Evolutionary conservation across 2,888 invertebrate genomes (phyloP).

Genomic region (Acleris holmiana): DNA sequence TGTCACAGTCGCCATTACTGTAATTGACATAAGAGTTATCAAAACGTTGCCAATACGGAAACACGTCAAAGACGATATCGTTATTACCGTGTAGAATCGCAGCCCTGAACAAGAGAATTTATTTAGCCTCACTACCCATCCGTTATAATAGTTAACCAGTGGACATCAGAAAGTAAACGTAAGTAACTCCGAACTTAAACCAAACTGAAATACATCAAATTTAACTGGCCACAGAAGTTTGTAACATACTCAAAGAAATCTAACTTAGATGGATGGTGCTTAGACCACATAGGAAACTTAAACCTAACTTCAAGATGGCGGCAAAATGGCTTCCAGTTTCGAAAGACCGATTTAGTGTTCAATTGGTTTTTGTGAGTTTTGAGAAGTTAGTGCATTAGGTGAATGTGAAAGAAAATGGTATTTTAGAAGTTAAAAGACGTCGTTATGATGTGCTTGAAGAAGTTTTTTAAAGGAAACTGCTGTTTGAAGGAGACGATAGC

Average conservation of each 20-base stretch:
- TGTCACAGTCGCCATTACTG: too few relatives aligned
- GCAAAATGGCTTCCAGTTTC: conserved; percentile 28
- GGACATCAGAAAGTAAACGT: not conserved
- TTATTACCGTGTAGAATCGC: too few relatives aligned
- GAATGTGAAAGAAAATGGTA: conserved; percentile 29
- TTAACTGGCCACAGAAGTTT: conserved; percentile 40
- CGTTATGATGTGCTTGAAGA: conserved; percentile 19
- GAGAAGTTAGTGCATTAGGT: conserved; percentile 25
- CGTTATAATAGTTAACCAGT: too few relatives aligned
- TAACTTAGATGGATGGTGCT: conserved; percentile 35
- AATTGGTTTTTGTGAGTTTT: conserved; percentile 14
- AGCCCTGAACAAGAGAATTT: too few relatives aligned
- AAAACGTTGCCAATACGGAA: too few relatives aligned
- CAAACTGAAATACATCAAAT: conserved; percentile 31
- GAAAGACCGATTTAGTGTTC: conserved; percentile 34
- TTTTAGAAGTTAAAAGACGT: conserved; percentile 16
- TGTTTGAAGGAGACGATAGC: not conserved
- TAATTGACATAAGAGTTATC: too few relatives aligned
- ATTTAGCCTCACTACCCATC: too few relatives aligned
- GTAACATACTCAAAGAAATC: conserved; percentile 53
- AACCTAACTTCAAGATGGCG: conserved; percentile 21
- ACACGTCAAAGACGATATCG: too few relatives aligned
- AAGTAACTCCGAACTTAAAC: conserved; percentile 41
- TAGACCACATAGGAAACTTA: conserved; percentile 28
- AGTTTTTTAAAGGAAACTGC: conserved; percentile 3